phyloP scores from a whole-genome alignment of 1,140 invertebrate species.

The Pseudomyrmex gracilis region DNA sequence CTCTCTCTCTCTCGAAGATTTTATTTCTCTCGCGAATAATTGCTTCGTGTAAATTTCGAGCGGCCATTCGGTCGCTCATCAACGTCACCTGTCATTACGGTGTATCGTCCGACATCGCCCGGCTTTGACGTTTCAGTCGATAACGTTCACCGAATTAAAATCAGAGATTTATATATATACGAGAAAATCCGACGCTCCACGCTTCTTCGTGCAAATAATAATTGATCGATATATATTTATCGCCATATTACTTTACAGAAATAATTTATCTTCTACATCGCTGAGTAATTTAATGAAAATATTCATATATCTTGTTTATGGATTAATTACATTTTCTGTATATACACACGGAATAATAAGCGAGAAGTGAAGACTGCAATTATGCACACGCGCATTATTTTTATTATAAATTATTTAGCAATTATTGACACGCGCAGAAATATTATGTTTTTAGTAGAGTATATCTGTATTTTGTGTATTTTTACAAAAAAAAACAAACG shows the following conservation, averaged over 20 bases:
- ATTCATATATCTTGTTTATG: background rate
- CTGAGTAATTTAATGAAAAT: background rate
- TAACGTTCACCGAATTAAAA: slow-evolving; percentile 55
- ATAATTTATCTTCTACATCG: slow-evolving; percentile 3
- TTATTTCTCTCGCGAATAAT: slow-evolving; percentile 59
- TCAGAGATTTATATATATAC: slow-evolving; percentile 32
- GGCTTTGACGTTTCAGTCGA: slow-evolving; percentile 53
- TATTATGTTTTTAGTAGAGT: background rate
- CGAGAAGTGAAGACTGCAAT: background rate
- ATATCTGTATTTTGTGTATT: background rate
- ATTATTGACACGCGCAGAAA: background rate
- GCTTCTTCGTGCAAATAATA: slow-evolving; percentile 22
- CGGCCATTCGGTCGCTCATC: slow-evolving; percentile 56
- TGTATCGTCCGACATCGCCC: slow-evolving; percentile 43
- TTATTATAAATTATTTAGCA: background rate
- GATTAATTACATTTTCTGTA: background rate
- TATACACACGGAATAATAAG: background rate
- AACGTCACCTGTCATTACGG: slow-evolving; percentile 56
- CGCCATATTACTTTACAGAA: background rate
- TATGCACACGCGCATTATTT: background rate
- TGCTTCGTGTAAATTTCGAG: slow-evolving; percentile 58
- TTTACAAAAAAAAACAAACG: no score
- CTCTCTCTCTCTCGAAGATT: slow-evolving; percentile 38
- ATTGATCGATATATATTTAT: background rate
- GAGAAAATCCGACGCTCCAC: background rate